Conservation (phyloP, 1,140 invertebrate species). For the Drosophila equinoxialis region DNA sequence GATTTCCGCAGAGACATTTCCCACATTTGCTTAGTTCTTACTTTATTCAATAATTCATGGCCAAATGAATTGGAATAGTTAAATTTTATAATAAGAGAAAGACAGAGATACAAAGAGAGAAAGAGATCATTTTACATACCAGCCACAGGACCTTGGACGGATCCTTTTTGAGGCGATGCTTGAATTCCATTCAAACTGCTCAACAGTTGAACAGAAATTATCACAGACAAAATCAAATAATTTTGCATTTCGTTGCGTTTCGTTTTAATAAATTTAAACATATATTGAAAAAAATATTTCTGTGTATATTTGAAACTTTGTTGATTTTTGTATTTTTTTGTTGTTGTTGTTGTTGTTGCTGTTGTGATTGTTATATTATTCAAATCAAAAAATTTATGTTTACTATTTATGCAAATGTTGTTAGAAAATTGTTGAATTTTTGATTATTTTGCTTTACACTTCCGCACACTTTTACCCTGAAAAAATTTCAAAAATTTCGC, state of each 20-base stretch:
- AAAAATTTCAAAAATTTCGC: slow-evolving; percentile 54
- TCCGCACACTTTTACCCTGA: slow-evolving; percentile 58
- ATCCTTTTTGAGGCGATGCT: slow-evolving; percentile 58
- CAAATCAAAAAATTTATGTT: slow-evolving; percentile 17
- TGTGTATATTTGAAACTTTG: slow-evolving; percentile 1
- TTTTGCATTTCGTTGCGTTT: slow-evolving; percentile 65
- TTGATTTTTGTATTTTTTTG: slow-evolving; percentile 22
- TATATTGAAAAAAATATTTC: not conserved
- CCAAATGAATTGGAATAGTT: slow-evolving; percentile 21
- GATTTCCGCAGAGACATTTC: slow-evolving; percentile 10
- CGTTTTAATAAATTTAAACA: not conserved
- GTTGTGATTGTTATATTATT: not conserved
- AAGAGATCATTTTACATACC: slow-evolving; percentile 45
- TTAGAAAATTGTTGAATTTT: slow-evolving; percentile 31
- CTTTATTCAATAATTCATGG: not conserved
- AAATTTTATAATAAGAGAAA: slow-evolving; percentile 2
- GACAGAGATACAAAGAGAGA: too few species aligned
- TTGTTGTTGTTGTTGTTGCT: slow-evolving; percentile 12
- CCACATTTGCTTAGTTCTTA: not conserved
- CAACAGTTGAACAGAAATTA: slow-evolving; percentile 71
- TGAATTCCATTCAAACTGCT: slow-evolving; percentile 61
- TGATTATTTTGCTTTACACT: slow-evolving; percentile 39
- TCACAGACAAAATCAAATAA: slow-evolving; percentile 77
- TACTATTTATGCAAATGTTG: slow-evolving; percentile 18
- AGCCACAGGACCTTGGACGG: slow-evolving; percentile 59